Percentiles rank a stretch among this genome's conserved stretches.
Conservation (phyloP, 2,113 vertebrate genomes). For the Crypturellus undulatus region DNA sequence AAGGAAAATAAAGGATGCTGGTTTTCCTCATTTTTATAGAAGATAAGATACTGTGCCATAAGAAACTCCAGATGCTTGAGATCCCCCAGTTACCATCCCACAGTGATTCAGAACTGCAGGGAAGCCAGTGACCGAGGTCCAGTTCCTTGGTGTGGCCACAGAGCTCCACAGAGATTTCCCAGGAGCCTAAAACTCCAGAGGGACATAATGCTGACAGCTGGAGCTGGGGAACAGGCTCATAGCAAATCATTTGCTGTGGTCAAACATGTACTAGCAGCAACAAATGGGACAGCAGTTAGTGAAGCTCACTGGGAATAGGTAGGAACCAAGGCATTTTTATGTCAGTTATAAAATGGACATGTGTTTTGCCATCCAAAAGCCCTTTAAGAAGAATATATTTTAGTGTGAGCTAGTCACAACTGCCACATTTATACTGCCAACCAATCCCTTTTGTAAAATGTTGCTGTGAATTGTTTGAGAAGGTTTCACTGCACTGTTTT, state of each 20-base stretch:
- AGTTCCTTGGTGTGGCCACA: neutral
- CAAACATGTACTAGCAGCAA: neutral
- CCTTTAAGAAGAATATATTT: neutral
- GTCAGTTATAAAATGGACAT: neutral
- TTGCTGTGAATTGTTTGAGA: neutral
- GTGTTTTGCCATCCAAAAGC: neutral
- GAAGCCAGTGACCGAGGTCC: rapidly evolving
- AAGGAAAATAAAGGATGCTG: neutral
- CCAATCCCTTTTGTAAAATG: neutral
- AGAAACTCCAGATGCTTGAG: neutral
- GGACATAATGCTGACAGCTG: neutral
- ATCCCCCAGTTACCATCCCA: neutral
- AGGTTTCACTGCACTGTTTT: neutral
- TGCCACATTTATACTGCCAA: neutral
- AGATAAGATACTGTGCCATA: rapidly evolving
- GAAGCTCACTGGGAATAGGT: neutral
- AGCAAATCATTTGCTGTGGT: neutral
- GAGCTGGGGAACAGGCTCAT: neutral
- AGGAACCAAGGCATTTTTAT: neutral
- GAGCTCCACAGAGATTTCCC: neutral
- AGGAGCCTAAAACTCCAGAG: neutral
- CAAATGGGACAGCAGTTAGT: neutral
- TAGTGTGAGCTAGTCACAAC: neutral
- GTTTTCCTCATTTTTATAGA: neutral
- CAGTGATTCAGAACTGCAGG: neutral